Evolutionary conservation across 2,888 invertebrate species (phyloP).

Genomic region (Campaea margaritaria): DNA sequence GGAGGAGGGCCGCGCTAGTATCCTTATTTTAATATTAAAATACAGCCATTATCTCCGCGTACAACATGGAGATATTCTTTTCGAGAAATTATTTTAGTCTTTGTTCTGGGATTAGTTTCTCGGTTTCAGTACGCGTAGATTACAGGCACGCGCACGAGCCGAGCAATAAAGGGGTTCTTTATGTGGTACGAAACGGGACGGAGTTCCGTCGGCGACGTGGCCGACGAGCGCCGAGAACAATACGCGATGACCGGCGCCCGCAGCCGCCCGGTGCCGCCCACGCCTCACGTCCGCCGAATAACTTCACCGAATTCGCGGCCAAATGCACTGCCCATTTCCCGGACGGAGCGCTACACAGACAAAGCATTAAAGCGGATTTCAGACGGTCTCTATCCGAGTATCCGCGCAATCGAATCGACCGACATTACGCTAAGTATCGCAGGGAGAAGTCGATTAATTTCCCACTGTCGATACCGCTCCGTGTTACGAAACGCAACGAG

Average conservation of each 20-base stretch:
- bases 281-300: conserved; percentile 52
- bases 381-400: conserved; percentile 50
- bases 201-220: conserved; percentile 59
- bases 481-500: conserved; percentile 41
- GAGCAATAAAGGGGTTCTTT: conserved; percentile 70
- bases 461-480: conserved; percentile 33
- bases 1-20: conserved; percentile 46
- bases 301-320: conserved; percentile 65
- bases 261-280: conserved; percentile 3
- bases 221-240: conserved; percentile 58
- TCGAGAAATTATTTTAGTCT: conserved; percentile 38
- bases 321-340: conserved; percentile 70
- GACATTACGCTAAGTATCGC: conserved; percentile 39
- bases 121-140: conserved; percentile 57
- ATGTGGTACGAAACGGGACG: conserved; percentile 64
- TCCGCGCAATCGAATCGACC: conserved; percentile 51
- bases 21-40: conserved; percentile 65
- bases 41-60: conserved; percentile 47
- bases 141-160: conserved; percentile 57
- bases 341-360: conserved; percentile 46
- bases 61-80: conserved; percentile 43
- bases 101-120: conserved; percentile 42
- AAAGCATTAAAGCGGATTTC: conserved; percentile 52
- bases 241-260: conserved; percentile 44
- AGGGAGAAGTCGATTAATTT: conserved; percentile 46